phyloP scores from a whole-genome alignment of 2,113 vertebrate genomes.

The Cavia porcellus region DNA sequence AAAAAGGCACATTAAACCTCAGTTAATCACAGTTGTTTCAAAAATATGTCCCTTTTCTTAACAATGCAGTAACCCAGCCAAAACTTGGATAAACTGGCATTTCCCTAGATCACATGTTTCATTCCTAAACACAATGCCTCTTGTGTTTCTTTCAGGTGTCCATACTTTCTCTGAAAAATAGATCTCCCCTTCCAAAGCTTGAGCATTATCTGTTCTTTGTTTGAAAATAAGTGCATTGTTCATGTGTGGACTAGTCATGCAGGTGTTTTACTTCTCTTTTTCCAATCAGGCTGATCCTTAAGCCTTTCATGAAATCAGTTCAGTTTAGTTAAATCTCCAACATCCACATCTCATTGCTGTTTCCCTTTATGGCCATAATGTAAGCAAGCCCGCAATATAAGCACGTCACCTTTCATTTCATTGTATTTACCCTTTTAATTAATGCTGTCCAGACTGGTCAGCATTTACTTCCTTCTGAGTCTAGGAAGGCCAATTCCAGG shows the following conservation, averaged over 20 bases:
- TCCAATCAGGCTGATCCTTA: conserved; percentile 62
- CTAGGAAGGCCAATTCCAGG: conserved; percentile 30
- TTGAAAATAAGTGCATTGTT: conserved; percentile 76
- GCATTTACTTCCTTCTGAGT: background rate
- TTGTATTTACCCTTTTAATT: conserved; percentile 68
- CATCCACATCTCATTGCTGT: conserved; percentile 39
- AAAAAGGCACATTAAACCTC: conserved; percentile 77
- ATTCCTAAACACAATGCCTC: conserved; percentile 79
- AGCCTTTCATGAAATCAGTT: conserved; percentile 70
- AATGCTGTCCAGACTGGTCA: conserved; percentile 45
- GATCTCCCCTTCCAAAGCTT: conserved; percentile 71
- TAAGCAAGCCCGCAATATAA: conserved; percentile 47
- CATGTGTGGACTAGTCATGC: conserved; percentile 67
- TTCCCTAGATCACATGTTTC: conserved; percentile 77
- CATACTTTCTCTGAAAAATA: conserved; percentile 77
- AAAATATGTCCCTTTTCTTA: conserved; percentile 81
- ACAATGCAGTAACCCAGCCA: conserved; percentile 76
- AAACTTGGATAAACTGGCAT: conserved; percentile 78
- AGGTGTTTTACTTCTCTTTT: conserved; percentile 71
- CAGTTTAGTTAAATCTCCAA: conserved; percentile 65
- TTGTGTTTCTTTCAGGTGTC: conserved; percentile 77
- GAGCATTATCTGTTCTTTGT: conserved; percentile 80
- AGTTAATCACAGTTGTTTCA: conserved; percentile 82
- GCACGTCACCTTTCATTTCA: conserved; percentile 63
- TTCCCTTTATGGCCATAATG: conserved; percentile 45